Base-by-base conservation (phyloP, 2,888 invertebrate species). In the Furcula furcula region DNA sequence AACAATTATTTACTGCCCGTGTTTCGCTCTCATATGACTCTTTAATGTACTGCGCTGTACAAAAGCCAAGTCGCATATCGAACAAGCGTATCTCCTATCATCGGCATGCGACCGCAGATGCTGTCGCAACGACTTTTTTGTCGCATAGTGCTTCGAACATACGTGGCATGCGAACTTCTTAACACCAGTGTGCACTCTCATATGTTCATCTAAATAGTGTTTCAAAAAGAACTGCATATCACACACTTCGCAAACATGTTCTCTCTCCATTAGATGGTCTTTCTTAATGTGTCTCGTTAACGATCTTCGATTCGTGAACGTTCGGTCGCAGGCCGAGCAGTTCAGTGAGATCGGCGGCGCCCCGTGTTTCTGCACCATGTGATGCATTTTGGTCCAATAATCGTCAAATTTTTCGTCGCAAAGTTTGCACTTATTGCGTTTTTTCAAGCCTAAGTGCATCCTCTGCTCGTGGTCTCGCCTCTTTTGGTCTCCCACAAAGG, bases 261-360 rank as follows among this genome's bases (percentile, higher is more conserved):
- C 58, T 18, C 73, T 53, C 36, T 78, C 72, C 66, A 74, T 45
- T 7, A 80, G 47, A 37, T 80, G 80, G 3, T 76, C 69, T n/a
- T 70, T 63, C 11, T 68, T 71, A 0, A 70, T 64, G 20, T 80
- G 80, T 0, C 65, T 30, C 4, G 71, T 55, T 40, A 75, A 59
- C 0, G 67, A 60, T 15, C 68, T 57, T 12, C 70, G 64, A 1
- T 61, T 66, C 0, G 57, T 57, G 25, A 76, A 79, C 3, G 50
- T 63, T 9, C 68, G 55, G 2, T 73, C 76, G 26, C 79, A 79
- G 2, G 74, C 73, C 12, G 65, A 61, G 31, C 79, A 79, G 33
- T 70, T 73, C 0, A 73, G 51, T 0, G 55, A 46, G 0, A 64
- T 57, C 0, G 56, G 55, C 0, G 64, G 65, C 1, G 65, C 50